Base-by-base conservation (phyloP, 2,113 vertebrate genomes). In the Aythya baeri region DNA sequence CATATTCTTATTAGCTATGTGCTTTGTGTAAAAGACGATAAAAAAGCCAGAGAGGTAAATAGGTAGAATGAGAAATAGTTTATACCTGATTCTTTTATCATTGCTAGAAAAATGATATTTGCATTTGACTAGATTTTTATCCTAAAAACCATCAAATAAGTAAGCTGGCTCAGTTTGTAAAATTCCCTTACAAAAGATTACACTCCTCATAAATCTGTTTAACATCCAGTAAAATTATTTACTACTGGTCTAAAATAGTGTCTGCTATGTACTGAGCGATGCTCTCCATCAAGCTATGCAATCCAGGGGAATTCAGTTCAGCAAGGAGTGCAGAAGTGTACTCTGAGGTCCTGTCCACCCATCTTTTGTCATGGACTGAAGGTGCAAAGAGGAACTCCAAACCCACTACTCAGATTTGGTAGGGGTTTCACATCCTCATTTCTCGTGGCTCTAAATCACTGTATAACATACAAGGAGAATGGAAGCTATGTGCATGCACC, bases 401-500 rank as follows among this genome's bases (percentile, higher is more conserved):
- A 74, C 41, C 38, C 65, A 27, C 32, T 17, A 13, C 27, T 76
- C 6, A 2, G 0, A 1, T 29, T 49, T 26, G 15, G 68, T 13
- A 61, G 65, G 41, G 58, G 2, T 2, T 67, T 74, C 29, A 21
- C 3, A 46, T 17, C 52, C 46, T 52, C 38, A 7, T 34, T 70
- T 68, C 66, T 70, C 77, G 11, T 3, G 12, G 54, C 12, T 50
- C 36, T 16, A 50, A 46, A 26, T 3, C 16, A 44, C 41, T 52
- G 32, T 23, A n/a, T 26, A 9, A 73, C 4, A 32, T 2, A n/a
- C 11, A 46, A 65, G 46, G 50, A 65, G 72, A 80, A 63, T 1
- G 1, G 63, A 79, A 70, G 50, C 32, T 3, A 68, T 0, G 2
- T 9, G 29, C 2, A 0, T 5, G 13, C 71, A 21, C 32, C 46